Base-by-base conservation (phyloP, 37 sponge, comb jelly and placozoan species). In the Agelas oroides region DNA sequence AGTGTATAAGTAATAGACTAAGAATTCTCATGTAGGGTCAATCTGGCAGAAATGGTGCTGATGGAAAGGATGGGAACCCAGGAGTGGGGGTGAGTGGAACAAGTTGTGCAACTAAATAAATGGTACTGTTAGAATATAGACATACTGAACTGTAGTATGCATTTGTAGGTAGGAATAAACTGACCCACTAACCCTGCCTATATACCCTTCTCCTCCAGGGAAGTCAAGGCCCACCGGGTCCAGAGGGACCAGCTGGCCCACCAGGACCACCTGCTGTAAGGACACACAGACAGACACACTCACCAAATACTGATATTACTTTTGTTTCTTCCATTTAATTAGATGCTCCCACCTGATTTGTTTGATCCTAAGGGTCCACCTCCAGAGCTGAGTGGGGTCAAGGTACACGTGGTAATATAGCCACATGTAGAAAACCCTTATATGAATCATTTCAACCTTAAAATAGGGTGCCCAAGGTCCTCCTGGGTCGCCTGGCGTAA, bases 201-300 rank as follows among this genome's bases (percentile, higher is more conserved):
- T 13, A 61, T 61, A 61, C 25, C 5, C 2, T 61, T 25, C 25
- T 61, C 62, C 62, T 61, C 62, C 27, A 86, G 74, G 92, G 86
- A 31, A 56, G 60, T 3, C 40, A 54, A 37, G 89, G 89, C 16
- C 63, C 64, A 2, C 37, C 65, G 8, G 89, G 93, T n/a, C 70
- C 84, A 41, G 65, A 61, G 38, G 93, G 93, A 37, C 65, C 71
- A 75, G 57, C 89, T 36, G 93, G 93, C 31, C 65, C 75, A 11
- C 82, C 74, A 36, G 93, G 93, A 64, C 30, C 53, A 36, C 90
- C 79, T 27, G 90, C 85, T 56, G 85, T 84, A 63, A 39, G 68
- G 63, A 53, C 34, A 60, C 25, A 54, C 28, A 65, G 6, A 61
- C 14, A 12, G 53, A 71, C 41, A 40, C 72, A 17, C n/a, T 40